Base-by-base conservation (phyloP, 2,888 invertebrate genomes). In the Adelognathus sp. region DNA sequence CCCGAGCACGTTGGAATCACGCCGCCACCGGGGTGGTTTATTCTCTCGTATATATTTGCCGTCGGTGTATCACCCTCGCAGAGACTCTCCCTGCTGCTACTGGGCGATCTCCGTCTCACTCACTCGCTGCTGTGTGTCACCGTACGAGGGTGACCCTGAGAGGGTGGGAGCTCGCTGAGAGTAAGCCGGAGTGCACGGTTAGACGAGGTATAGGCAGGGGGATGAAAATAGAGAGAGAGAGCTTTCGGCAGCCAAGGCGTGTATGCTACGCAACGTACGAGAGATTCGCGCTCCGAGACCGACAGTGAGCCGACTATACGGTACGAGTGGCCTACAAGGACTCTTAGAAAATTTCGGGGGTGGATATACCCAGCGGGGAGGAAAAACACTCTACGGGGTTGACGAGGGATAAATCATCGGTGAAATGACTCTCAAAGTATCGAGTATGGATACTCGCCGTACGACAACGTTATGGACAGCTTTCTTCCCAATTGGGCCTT, bases 1-100 rank as follows among this genome's bases (percentile, higher is more conserved):
- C 50, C 56, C 67, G 64, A 66, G 75, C 86, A 86, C 86, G 89
- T 90, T 90, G 88, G 90, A 90, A 90, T 90, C 90, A 90, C 89
- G 87, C 86, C 87, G 86, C 87, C 87, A 85, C 86, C 85, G 66
- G 76, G 82, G 78, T 82, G 88, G 89, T 89, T 91, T 90, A 89
- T 89, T 88, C 87, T n/a, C n/a, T 82, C 86, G 86, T 89, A 87
- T 90, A 90, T 89, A 89, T 89, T 88, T 88, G 88, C 88, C 85
- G 85, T 84, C 86, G 84, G 86, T 87, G 84, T 88, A 88, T 88
- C 88, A 88, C 87, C 88, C 88, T 87, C 88, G 84, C 85, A 81
- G 86, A 82, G 85, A 82, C 85, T 83, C 79, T 84, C 84, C 50
- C 50, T 50, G 24, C 50, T n/a, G 27, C 9, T 29, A 39, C 67